A percentile compares a stretch with the other conserved stretches of the same genome.
Evolutionary conservation across 1,140 invertebrate species (phyloP).

Genomic region (Aricia agestis): DNA sequence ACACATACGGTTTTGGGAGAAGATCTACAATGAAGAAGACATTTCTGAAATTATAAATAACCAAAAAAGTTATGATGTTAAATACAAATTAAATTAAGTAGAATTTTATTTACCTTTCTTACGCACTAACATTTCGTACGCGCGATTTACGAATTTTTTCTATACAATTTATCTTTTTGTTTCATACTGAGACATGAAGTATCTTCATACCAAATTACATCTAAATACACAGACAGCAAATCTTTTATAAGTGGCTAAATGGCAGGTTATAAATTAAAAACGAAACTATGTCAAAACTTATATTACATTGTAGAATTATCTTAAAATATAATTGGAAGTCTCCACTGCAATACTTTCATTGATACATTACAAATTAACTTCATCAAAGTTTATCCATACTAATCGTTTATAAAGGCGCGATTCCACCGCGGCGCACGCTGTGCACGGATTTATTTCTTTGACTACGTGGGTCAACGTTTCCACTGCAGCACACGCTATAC

Average conservation of each 20-base stretch:
- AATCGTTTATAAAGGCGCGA: no score
- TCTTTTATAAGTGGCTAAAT: neutral
- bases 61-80: neutral
- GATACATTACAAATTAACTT: constrained; percentile 7
- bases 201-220: no score
- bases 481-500: no score
- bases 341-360: neutral
- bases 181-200: no score
- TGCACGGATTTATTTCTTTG: no score
- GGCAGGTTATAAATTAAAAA: constrained; percentile 7
- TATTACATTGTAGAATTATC: constrained; percentile 21
- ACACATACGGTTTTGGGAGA: constrained; percentile 58
- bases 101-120: neutral
- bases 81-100: no score
- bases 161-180: no score
- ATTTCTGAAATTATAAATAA: constrained; percentile 17
- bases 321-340: constrained; percentile 20
- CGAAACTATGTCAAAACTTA: constrained; percentile 17
- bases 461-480: no score
- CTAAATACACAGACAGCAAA: no score
- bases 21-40: constrained; percentile 47
- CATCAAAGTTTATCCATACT: neutral
- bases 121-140: neutral
- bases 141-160: no score
- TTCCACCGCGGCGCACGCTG: no score